Evolutionary conservation across 1,140 invertebrate species (phyloP).

Genomic region (Caenorhabditis brenneri): DNA sequence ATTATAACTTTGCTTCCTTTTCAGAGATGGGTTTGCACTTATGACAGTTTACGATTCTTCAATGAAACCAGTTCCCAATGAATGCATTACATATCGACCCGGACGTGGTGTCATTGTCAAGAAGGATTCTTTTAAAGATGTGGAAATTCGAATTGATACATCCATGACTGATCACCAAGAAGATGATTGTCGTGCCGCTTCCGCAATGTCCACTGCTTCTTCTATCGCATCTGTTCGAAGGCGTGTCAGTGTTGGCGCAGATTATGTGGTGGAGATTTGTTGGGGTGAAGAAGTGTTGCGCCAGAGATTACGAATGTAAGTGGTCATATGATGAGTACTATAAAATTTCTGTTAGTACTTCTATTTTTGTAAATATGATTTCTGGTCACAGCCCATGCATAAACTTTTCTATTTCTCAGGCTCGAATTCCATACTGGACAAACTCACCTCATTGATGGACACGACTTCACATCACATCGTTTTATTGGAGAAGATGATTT

Average conservation of each 20-base stretch:
- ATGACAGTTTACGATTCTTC: constrained; percentile 3
- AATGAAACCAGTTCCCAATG: background rate
- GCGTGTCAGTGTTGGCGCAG: background rate
- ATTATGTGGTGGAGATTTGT: background rate
- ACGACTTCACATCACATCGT: background rate
- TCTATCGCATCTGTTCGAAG: background rate
- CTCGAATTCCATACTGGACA: background rate
- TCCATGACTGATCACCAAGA: background rate
- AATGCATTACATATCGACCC: background rate
- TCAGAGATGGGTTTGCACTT: background rate
- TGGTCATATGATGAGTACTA: too few species aligned
- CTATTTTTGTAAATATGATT: background rate
- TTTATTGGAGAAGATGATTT: background rate
- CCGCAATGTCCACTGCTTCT: background rate
- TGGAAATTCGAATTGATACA: constrained; percentile 5
- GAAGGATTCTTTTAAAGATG: background rate
- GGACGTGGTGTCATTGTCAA: background rate
- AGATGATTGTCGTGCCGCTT: background rate
- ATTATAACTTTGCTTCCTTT: background rate
- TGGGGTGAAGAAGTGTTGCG: background rate
- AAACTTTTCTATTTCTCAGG: background rate
- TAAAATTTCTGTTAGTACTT: too few species aligned
- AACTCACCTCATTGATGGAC: background rate
- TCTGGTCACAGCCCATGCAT: background rate
- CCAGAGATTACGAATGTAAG: background rate